phyloP scores from a whole-genome alignment of 2,888 invertebrate genomes.

The Ischnus inquisitorius region DNA sequence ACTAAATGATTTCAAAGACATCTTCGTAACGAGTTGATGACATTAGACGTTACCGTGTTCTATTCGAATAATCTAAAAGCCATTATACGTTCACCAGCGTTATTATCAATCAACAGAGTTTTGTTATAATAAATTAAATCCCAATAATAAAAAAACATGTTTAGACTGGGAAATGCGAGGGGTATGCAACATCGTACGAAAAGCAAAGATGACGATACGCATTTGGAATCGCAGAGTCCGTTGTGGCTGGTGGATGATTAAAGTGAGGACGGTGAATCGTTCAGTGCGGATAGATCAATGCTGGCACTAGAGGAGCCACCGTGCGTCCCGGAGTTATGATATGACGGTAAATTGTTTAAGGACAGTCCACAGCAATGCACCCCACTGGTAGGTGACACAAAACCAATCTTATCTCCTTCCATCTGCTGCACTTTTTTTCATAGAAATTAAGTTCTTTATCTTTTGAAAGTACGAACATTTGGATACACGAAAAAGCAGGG shows the following conservation, averaged over 20 bases:
- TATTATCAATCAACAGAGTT: too few relatives aligned
- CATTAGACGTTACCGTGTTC: too few relatives aligned
- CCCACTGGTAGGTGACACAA: neutral
- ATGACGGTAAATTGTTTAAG: constrained; percentile 70
- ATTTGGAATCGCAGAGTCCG: constrained; percentile 85
- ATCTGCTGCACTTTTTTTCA: neutral
- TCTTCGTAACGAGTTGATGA: too few relatives aligned
- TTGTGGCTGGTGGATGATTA: constrained; percentile 82
- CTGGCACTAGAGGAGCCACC: constrained; percentile 92
- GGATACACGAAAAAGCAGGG: neutral
- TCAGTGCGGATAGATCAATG: constrained; percentile 86
- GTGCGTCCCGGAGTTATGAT: constrained; percentile 94
- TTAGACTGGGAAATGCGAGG: constrained; percentile 83
- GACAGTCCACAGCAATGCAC: constrained; percentile 6
- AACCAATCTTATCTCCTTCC: constrained; percentile 6
- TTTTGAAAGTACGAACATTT: neutral
- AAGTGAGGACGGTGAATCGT: constrained; percentile 85
- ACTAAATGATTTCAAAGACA: too few relatives aligned
- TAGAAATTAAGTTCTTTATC: neutral
- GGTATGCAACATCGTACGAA: constrained; percentile 85
- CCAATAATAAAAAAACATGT: constrained; percentile 10
- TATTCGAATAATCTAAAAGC: too few relatives aligned
- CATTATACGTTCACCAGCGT: too few relatives aligned
- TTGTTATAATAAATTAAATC: too few relatives aligned
- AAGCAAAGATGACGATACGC: constrained; percentile 84